Conservation (phyloP, 2,888 invertebrate genomes). For the Eupithecia pulchellata region DNA sequence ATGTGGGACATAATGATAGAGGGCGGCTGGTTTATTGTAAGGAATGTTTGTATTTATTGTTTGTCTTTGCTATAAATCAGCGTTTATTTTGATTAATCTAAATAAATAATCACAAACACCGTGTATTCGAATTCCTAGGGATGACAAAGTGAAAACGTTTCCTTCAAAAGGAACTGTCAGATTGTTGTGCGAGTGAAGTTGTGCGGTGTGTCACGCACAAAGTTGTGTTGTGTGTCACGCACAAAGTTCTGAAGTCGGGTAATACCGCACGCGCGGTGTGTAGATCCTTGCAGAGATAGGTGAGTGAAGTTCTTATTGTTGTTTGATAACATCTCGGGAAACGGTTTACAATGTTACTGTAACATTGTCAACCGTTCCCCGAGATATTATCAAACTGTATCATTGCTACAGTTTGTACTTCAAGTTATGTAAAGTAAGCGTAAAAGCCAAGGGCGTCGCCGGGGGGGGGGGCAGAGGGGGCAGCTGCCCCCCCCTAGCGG, state of each 20-base stretch:
- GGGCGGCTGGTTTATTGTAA: too few species aligned
- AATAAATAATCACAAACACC: neutral
- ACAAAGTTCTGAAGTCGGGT: slow-evolving; percentile 21
- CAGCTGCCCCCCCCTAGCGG: too few species aligned
- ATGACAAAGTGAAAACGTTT: slow-evolving; percentile 47
- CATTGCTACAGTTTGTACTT: neutral
- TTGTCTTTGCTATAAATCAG: neutral
- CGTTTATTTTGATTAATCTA: neutral
- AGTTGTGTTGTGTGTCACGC: slow-evolving; percentile 20
- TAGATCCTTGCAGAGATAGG: slow-evolving; percentile 7
- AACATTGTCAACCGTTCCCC: too few species aligned
- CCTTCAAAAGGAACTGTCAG: slow-evolving; percentile 34
- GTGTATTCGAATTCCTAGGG: slow-evolving; percentile 20
- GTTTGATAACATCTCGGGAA: neutral
- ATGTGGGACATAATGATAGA: too few species aligned
- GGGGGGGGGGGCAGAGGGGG: too few species aligned
- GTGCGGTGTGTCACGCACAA: slow-evolving; percentile 21
- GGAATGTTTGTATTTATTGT: neutral
- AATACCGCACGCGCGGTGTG: slow-evolving; percentile 15
- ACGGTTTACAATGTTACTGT: slow-evolving; percentile 5
- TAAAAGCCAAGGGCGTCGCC: too few species aligned
- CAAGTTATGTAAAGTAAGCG: neutral
- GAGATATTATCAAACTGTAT: too few species aligned
- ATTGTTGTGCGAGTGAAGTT: slow-evolving; percentile 36
- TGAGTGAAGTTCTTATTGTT: neutral